Base-by-base conservation (phyloP, 2,113 vertebrate genomes). In the Chaetodon trifascialis region DNA sequence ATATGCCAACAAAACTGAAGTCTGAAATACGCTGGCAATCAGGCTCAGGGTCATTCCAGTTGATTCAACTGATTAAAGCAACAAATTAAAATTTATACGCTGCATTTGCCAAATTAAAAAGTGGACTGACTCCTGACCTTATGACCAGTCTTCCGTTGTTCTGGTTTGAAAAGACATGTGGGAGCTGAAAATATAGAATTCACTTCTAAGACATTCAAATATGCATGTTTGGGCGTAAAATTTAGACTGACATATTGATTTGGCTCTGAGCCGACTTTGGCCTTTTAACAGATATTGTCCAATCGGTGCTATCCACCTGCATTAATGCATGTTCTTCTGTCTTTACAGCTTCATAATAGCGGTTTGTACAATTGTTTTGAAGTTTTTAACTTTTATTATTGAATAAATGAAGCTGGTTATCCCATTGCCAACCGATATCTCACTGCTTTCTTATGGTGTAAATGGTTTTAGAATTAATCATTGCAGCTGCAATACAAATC, bases 1-100 rank as follows among this genome's bases (percentile, higher is more conserved):
- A 64, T 72, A 55, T 70, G 86, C 56, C 86, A 82, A 34, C 51
- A 66, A 85, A 51, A 59, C 38, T 23, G 51, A 80, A 62, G 60
- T 82, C 69, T 30, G 44, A 82, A 74, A 86, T 59, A 82, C 5
- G 70, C 77, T 84, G 85, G 89, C 89, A 83, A 44, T 51, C 14
- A 25, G 76, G 40, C 70, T 73, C 58, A 23, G 78, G 92, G 92
- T 91, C 86, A 91, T 92, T 91, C 85, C 83, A 88, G 80, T 78
- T 89, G 87, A 88, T 86, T 89, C 86, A 80, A 64, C 88, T 81
- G 85, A 90, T 88, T 89, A 89, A 81, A 62, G 83, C 79, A 82
- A 91, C 85, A 90, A 91, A 92, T 91, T 86, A 34, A 81, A 89
- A 90, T 90, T 80, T 70, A 84, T 84, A 85, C 55, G 76, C 85